These are phyloP conservation scores for Papilio dardanus DNA, from an alignment of 1,140 invertebrate genomes.

Conservation along the genomic window DNA sequence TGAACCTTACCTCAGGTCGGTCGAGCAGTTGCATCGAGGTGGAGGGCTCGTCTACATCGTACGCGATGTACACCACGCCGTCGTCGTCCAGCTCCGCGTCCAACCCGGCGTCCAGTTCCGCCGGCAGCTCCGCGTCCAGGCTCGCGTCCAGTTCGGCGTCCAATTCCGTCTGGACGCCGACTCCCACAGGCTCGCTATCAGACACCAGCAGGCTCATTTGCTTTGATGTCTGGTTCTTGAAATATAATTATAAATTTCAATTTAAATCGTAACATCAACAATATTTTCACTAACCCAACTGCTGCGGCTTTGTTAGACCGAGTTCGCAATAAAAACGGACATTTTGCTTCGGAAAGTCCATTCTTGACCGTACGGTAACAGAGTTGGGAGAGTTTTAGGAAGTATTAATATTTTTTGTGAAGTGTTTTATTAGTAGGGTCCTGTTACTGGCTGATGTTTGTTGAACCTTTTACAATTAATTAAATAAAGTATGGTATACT, in stretches of 20 bases:
- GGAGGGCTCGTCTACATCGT: constrained; percentile 55
- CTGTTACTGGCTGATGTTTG: too few species aligned
- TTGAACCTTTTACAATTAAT: too few species aligned
- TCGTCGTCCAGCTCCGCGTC: constrained; percentile 24
- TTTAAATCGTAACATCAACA: too few species aligned
- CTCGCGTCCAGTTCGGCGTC: not conserved
- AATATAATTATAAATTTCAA: not conserved
- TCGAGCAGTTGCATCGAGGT: constrained; percentile 58
- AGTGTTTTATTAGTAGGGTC: too few species aligned
- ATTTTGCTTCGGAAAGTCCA: too few species aligned
- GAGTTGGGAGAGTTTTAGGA: too few species aligned
- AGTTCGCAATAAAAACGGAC: too few species aligned
- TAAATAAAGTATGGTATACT: too few species aligned
- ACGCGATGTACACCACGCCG: constrained; percentile 67
- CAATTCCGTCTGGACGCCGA: not conserved
- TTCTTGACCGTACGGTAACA: too few species aligned
- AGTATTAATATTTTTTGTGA: too few species aligned
- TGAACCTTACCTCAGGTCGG: constrained; percentile 49
- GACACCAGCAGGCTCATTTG: constrained; percentile 60
- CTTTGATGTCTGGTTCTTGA: constrained; percentile 49
- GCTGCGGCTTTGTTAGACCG: too few species aligned
- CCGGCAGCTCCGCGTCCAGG: not conserved
- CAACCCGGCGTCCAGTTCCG: not conserved
- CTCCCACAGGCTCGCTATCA: constrained; percentile 40
- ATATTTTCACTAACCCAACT: too few species aligned